Evolutionary conservation across 2,888 invertebrate genomes (phyloP), one percentile per base, ranked within the genome.

Genomic region (Emmelina monodactyla): DNA sequence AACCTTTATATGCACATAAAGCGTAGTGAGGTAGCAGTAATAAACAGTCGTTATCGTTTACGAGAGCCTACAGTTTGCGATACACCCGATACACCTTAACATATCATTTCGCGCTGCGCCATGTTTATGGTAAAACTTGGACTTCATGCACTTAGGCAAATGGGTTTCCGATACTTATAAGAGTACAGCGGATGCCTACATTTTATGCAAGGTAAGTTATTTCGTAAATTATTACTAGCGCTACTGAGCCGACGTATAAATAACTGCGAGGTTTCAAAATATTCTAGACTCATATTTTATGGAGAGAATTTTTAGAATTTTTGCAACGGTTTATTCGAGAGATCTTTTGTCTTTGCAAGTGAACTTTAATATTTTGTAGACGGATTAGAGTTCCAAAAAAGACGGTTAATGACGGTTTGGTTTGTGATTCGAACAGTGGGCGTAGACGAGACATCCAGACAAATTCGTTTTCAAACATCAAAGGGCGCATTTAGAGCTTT

Each of bases 131-230:
- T 64, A 63, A 73, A 79, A 76, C 71, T 78, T 76, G 62, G 64
- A 68, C 70, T 73, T 63, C 68, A 65, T 73, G 75, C 75, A 78
- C 78, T 79, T 73, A 79, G 60, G 70, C 59, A 73, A 79, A 78
- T 79, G 73, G 75, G 60, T 76, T 79, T 75, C 69, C 73, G 70
- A 79, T 78, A 76, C 69, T 75, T 75, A 68, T 66, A 72, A 71
- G 54, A 63, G 62, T 50, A 58, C 67, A 63, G 63, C 55, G 56
- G 55, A 57, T 52, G 57, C 61, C 56, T 57, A 65, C 64, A 67
- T 66, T 66, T 64, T 66, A 61, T 60, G 57, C 56, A 57, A 55
- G 56, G 50, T 43, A 55, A 58, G 53, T 60, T 63, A 57, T 58
- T 60, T 62, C 55, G 54, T 61, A 58, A 69, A 62, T 62, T 67